A percentile compares a stretch with the other conserved stretches of the same genome.
phyloP scores from a whole-genome alignment of 2,797 vertebrate species.

The Amniataba percoides region DNA sequence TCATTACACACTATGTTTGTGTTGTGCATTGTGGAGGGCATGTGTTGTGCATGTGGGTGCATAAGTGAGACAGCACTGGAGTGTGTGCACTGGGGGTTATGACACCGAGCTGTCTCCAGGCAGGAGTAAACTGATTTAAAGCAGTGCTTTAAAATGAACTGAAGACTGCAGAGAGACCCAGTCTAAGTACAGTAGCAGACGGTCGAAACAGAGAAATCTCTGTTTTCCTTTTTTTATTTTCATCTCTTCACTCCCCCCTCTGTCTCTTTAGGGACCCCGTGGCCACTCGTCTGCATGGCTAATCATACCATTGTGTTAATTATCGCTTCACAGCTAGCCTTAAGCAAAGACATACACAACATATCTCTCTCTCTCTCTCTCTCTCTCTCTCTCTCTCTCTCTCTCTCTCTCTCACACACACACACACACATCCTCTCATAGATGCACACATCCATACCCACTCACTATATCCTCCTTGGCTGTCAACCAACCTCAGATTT shows the following conservation, averaged over 20 bases:
- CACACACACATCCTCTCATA: slow-evolving; percentile 15
- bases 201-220: slow-evolving; percentile 34
- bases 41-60: slow-evolving; percentile 11
- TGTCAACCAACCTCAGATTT: slow-evolving; percentile 54
- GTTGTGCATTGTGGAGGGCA: slow-evolving; percentile 18
- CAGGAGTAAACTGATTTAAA: slow-evolving; percentile 68
- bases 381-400: too few species aligned
- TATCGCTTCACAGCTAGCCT: slow-evolving; percentile 81
- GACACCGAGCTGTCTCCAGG: slow-evolving; percentile 53
- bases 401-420: too few species aligned
- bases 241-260: slow-evolving; percentile 46
- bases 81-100: slow-evolving; percentile 47
- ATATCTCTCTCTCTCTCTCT: slow-evolving; percentile 26
- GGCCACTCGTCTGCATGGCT: slow-evolving; percentile 74
- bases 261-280: slow-evolving; percentile 74
- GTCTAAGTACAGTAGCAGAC: slow-evolving; percentile 53
- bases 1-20: slow-evolving; percentile 26
- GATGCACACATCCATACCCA: slow-evolving; percentile 22
- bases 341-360: slow-evolving; percentile 53
- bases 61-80: slow-evolving; percentile 32
- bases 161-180: slow-evolving; percentile 46
- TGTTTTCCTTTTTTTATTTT: slow-evolving; percentile 39
- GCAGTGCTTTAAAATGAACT: slow-evolving; percentile 61
- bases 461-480: slow-evolving; percentile 46
- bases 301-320: slow-evolving; percentile 79